A percentile compares a stretch with the other conserved stretches of the same genome.
Conservation (phyloP, 2,797 vertebrate species). For the Potorous gilbertii region DNA sequence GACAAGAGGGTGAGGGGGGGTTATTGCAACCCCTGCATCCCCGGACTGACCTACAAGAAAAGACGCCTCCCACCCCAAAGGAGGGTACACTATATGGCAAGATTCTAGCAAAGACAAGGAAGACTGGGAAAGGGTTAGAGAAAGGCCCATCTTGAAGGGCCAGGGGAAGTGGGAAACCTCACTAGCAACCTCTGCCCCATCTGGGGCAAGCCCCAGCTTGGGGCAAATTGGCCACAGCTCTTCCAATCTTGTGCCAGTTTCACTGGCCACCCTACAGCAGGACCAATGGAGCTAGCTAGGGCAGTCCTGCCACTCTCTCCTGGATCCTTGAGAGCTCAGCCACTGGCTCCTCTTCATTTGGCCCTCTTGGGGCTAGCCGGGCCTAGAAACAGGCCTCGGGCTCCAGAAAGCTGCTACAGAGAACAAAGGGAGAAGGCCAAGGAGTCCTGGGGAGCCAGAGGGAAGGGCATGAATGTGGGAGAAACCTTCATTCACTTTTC, state of each 20-base stretch:
- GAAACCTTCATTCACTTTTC: not conserved
- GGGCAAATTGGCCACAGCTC: not conserved
- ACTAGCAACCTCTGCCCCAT: not conserved
- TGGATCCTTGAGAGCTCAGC: not conserved
- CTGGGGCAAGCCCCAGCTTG: not conserved
- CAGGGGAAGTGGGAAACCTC: not conserved
- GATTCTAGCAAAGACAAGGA: not conserved
- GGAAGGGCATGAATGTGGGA: not conserved
- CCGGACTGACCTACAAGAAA: not conserved
- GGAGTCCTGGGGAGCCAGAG: not conserved
- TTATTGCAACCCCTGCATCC: not conserved
- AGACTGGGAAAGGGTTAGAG: not conserved
- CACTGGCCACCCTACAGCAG: not conserved
- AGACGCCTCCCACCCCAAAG: not conserved
- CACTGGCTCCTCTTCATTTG: not conserved
- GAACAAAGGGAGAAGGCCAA: not conserved
- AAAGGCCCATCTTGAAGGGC: not conserved
- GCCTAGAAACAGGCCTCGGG: not conserved
- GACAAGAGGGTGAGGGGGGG: not conserved
- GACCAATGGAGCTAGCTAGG: not conserved
- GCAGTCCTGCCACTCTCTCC: not conserved
- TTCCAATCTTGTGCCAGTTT: not conserved
- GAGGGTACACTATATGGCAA: not conserved
- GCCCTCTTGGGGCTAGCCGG: not conserved
- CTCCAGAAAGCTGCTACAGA: not conserved